Base-by-base conservation (phyloP, 1,140 invertebrate genomes). In the Andricus grossulariae region DNA sequence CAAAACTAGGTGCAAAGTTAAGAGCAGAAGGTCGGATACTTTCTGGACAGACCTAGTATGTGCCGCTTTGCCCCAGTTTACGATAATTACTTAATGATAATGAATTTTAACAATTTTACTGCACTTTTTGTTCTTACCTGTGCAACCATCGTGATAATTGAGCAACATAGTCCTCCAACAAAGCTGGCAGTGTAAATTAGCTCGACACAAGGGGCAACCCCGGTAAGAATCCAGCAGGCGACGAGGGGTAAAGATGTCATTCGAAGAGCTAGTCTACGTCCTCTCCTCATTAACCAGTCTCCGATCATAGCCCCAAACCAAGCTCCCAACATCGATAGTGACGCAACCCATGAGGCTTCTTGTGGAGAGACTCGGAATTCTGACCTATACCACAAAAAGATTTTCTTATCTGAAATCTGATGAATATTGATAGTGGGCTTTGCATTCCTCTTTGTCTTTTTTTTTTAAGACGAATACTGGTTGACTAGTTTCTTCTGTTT, bases 311-410 rank as follows among this genome's bases (percentile, higher is more conserved):
- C 95, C 25, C 96, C 96, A 82, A 96, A 94, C 79, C 96, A 93
- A 11, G 95, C 96, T 19, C 95, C 95, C 54, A 96, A 91, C 84
- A 97, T 93, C 72, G 95, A 96, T 54, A 96, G 89, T 78, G 95
- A 96, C 13, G 96, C 96, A 11, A 97, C 93, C 96, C 96, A 97
- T 55, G 95, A 96, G 6, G 95, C 95, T 88, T 96, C 94, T 88
- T 97, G 95, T 72, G 94, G 92, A 60, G 93, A 94, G 60, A 96
- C 93, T 11, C 93, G 92, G 86, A 95, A 94, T 78, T 93, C 88
- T 76, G 87, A 88, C 90, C 90, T 91, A 55, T 15, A 66, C 15
- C 45, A 13, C 15, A 32, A 60, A 66, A 66, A 32, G 25, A 39
- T 66, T 66, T 32, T 66, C 60, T 66, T 66, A 66, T 66, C 70